Percentiles rank a stretch among this genome's conserved stretches.
phyloP scores from a whole-genome alignment of 2,797 vertebrate genomes.

The Gambusia yucatana region DNA sequence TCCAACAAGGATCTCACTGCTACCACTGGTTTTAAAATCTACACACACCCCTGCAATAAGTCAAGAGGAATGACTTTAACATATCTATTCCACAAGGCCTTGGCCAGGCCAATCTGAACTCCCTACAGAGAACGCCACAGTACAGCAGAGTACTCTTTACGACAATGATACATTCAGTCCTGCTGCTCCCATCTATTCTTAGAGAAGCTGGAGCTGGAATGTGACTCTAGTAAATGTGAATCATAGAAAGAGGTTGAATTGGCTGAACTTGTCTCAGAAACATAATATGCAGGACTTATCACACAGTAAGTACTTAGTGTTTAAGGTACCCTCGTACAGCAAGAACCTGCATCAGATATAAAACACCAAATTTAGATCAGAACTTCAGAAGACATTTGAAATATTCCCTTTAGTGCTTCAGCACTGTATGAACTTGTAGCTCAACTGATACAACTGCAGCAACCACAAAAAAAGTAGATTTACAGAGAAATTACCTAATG shows the following conservation, averaged over 20 bases:
- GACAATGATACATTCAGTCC: slow-evolving; percentile 65
- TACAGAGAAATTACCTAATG: slow-evolving; percentile 41
- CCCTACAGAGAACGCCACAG: slow-evolving; percentile 34
- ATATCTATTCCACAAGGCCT: slow-evolving; percentile 46
- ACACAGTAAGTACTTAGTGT: background rate
- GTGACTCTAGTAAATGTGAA: slow-evolving; percentile 44
- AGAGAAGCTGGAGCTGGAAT: slow-evolving; percentile 48
- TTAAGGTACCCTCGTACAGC: background rate
- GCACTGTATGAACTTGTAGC: background rate
- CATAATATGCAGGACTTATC: background rate
- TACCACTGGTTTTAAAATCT: slow-evolving; percentile 34
- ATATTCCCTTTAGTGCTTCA: background rate
- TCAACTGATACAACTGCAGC: slow-evolving; percentile 58
- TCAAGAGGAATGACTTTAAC: slow-evolving; percentile 59
- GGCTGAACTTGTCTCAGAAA: slow-evolving; percentile 13
- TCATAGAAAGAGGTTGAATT: slow-evolving; percentile 31
- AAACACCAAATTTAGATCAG: slow-evolving; percentile 8
- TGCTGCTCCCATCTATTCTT: slow-evolving; percentile 58
- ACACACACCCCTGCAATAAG: slow-evolving; percentile 29
- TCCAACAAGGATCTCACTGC: slow-evolving; percentile 33
- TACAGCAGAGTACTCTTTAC: slow-evolving; percentile 41
- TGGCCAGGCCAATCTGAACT: slow-evolving; percentile 45
- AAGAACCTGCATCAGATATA: slow-evolving; percentile 3
- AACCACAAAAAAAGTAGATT: slow-evolving; percentile 55
- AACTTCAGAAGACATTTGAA: slow-evolving; percentile 7